Evolutionary conservation across 2,113 vertebrate species (phyloP), one percentile per base, ranked within the genome.

Genomic region (Campylomormyrus tamandua): DNA sequence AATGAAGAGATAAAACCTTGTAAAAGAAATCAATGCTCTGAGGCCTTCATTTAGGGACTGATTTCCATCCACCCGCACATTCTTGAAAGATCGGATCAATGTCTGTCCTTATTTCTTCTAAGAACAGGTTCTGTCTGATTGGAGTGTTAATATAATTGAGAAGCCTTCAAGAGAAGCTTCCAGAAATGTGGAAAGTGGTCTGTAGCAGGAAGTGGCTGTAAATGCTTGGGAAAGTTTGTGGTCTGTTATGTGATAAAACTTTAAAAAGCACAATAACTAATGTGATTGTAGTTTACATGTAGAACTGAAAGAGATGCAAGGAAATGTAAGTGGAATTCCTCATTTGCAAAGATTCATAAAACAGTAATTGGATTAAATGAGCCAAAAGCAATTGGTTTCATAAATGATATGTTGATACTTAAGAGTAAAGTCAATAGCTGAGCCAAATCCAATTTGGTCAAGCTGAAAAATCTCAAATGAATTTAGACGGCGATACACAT

Each of bases 321-420:
- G 21, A 84, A 24, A 84, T 27, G 83, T 2, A 31, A 27, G 21
- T 24, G 45, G 83, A 48, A 48, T 45, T 84, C 21, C 24, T 48
- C 39, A 11, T 84, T 48, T 84, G 15, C 45, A n/a, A 45, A 83
- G 42, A 46, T 84, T 84, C 83, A 84, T 48, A 48, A 84, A 84
- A 80, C 74, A 84, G 42, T 84, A 24, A 84, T n/a, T 84, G 45
- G 24, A 84, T 24, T 84, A 84, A 84, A 84, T 84, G 83, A 84
- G 45, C 83, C 39, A 84, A 84, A 31, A 84, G 46, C 83, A 48
- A 84, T n/a, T 48, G 83, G 83, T n/a, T 45, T 45, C 39, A 84
- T 84, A 84, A 8, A 24, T 10, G 8, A 13, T 84, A 84, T 45
- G 35, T 48, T 45, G 83, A 24, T 46, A 24, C 45, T 84, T 46